A percentile compares a stretch with the other conserved stretches of the same genome.
Conservation (phyloP, 35 echinoderm and acorn worm genomes). For the Apostichopus japonicus region DNA sequence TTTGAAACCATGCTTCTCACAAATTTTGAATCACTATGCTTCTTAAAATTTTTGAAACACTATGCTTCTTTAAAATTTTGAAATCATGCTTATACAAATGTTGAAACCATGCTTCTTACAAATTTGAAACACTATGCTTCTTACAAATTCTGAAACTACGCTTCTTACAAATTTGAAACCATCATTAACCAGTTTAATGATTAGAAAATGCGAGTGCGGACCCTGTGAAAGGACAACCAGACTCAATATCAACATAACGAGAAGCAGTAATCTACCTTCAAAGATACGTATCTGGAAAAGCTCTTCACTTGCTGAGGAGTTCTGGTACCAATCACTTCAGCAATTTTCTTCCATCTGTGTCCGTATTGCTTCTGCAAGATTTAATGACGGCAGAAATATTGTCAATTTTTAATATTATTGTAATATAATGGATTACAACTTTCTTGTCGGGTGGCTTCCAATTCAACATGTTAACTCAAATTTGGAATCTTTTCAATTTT, state of each 20-base stretch:
- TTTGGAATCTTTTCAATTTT: no score
- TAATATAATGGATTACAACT: background rate
- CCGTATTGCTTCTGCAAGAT: constrained; percentile 17
- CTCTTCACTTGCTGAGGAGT: constrained; percentile 52
- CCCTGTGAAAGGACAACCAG: background rate
- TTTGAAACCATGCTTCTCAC: no score
- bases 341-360: constrained; percentile 22
- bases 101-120: no score
- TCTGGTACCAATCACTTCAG: constrained; percentile 20
- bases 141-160: background rate
- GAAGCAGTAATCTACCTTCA: background rate
- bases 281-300: background rate
- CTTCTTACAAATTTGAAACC: background rate
- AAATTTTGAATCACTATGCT: no score
- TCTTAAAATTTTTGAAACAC: no score
- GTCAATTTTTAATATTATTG: background rate
- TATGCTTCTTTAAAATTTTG: no score
- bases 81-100: no score
- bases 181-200: background rate
- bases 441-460: no score
- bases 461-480: no score
- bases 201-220: background rate
- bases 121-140: background rate
- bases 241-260: no score
- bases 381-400: background rate